phyloP scores from a whole-genome alignment of 2,113 vertebrate species.

The Bos indicus region DNA sequence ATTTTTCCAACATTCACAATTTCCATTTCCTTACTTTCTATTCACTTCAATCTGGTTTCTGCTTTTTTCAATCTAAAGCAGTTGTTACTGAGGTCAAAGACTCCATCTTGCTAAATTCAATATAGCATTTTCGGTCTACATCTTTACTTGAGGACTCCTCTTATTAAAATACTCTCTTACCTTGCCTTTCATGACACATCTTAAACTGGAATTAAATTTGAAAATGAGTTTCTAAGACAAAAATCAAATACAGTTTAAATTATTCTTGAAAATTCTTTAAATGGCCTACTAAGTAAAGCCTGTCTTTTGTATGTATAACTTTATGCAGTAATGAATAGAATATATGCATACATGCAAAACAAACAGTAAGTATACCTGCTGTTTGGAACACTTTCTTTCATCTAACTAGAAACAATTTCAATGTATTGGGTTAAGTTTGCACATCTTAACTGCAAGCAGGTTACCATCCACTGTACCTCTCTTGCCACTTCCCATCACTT shows the following conservation, averaged over 20 bases:
- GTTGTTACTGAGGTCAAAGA: slow-evolving; percentile 8
- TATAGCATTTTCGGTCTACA: not conserved
- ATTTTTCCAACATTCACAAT: slow-evolving; percentile 20
- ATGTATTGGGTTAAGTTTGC: not conserved
- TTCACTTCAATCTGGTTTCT: slow-evolving; percentile 17
- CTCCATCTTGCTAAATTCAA: slow-evolving; percentile 15
- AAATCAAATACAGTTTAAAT: not conserved
- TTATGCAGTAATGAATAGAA: not conserved
- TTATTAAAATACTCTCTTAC: not conserved
- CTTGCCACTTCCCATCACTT: not conserved
- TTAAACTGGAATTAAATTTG: slow-evolving; percentile 41
- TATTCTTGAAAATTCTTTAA: slow-evolving; percentile 31
- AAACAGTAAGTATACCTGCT: not conserved
- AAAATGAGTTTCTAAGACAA: slow-evolving; percentile 19
- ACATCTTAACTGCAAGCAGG: not conserved
- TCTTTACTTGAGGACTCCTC: slow-evolving; percentile 8
- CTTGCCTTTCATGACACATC: slow-evolving; percentile 13
- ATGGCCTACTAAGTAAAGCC: slow-evolving; percentile 1
- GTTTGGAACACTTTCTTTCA: slow-evolving; percentile 12
- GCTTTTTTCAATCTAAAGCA: not conserved
- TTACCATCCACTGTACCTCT: not conserved
- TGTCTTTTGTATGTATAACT: not conserved
- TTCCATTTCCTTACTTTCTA: slow-evolving; percentile 18
- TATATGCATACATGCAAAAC: not conserved
- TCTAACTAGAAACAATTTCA: not conserved